These are phyloP conservation scores for Chydorus sphaericus DNA, from an alignment of 2,888 invertebrate genomes.

Conservation along the genomic window DNA sequence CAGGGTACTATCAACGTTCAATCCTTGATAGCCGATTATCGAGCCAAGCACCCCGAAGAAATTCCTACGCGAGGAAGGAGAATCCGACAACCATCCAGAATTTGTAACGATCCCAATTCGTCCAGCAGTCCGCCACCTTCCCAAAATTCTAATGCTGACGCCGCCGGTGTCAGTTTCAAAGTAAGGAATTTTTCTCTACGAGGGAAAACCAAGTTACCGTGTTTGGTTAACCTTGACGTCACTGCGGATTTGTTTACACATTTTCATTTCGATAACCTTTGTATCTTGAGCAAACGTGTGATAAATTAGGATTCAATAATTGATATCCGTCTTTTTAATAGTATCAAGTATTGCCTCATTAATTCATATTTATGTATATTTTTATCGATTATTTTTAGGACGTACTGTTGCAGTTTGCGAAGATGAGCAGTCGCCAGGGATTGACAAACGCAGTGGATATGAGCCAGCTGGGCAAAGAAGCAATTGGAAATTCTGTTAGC, in stretches of 20 bases:
- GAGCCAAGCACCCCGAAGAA: slow-evolving; percentile 25
- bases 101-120: slow-evolving; percentile 38
- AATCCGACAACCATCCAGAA: slow-evolving; percentile 26
- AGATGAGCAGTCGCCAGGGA: slow-evolving; percentile 30
- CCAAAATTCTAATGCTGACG: slow-evolving; percentile 15
- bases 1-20: slow-evolving; percentile 48
- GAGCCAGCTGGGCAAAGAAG: slow-evolving; percentile 7
- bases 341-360: too few relatives aligned
- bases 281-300: too few relatives aligned
- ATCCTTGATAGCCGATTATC: slow-evolving; percentile 65
- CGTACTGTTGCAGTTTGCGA: slow-evolving; percentile 57
- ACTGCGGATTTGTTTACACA: too few relatives aligned
- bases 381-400: slow-evolving; percentile 49
- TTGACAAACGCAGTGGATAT: slow-evolving; percentile 1
- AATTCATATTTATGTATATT: too few relatives aligned
- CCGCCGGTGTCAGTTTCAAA: slow-evolving; percentile 9
- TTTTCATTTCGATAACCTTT: too few relatives aligned
- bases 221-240: too few relatives aligned
- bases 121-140: slow-evolving; percentile 31
- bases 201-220: too few relatives aligned
- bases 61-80: slow-evolving; percentile 9
- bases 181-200: too few relatives aligned
- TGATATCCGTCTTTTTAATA: not conserved
- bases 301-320: too few relatives aligned
- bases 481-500: slow-evolving; percentile 32